Conservation (phyloP, 2,113 vertebrate genomes). For the Cynoglossus semilaevis region DNA sequence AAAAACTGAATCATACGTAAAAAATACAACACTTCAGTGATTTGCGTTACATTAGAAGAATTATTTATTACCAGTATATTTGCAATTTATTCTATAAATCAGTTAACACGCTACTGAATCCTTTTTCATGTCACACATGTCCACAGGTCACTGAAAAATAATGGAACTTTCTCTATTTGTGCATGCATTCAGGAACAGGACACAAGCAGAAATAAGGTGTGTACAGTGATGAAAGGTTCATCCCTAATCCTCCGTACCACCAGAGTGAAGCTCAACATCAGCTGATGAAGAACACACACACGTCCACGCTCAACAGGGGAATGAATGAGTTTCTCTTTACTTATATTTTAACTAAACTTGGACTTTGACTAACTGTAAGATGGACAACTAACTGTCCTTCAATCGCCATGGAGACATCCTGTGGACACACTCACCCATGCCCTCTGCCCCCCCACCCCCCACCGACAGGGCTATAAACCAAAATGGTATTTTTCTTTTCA, state of each 20-base stretch:
- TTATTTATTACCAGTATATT: slow-evolving; percentile 62
- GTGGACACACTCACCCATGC: slow-evolving; percentile 2
- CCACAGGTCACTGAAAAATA: slow-evolving; percentile 24
- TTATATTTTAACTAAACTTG: neutral
- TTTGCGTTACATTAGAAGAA: slow-evolving; percentile 46
- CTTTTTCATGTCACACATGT: slow-evolving; percentile 35
- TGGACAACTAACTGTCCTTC: no score
- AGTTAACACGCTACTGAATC: slow-evolving; percentile 54
- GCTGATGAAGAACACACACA: neutral
- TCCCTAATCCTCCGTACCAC: neutral
- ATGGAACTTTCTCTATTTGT: neutral
- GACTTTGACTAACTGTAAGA: no score
- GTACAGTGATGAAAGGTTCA: neutral
- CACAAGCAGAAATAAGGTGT: neutral
- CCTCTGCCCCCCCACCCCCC: no score
- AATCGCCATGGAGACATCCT: neutral
- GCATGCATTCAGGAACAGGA: slow-evolving; percentile 29
- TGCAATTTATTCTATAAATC: slow-evolving; percentile 60
- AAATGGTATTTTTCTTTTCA: no score
- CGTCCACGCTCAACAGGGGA: neutral
- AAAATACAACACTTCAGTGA: neutral
- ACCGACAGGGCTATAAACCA: neutral
- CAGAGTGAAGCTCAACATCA: neutral
- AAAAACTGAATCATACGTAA: no score
- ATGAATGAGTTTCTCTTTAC: neutral